phyloP scores from a whole-genome alignment of 2,888 invertebrate genomes.

The Adela reaumurella region DNA sequence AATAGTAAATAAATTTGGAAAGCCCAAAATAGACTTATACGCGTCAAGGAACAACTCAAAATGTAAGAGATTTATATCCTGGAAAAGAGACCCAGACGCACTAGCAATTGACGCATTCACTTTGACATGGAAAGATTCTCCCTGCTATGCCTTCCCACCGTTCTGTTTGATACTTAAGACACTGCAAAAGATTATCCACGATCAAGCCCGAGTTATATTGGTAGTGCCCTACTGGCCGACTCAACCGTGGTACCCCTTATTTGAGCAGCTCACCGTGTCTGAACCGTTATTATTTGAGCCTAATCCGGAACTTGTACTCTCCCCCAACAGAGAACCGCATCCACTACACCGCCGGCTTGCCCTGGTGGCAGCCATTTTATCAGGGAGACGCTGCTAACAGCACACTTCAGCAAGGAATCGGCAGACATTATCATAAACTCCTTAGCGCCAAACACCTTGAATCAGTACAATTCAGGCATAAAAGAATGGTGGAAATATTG shows the following conservation, averaged over 20 bases:
- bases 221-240: slow-evolving; percentile 2
- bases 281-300: slow-evolving; percentile 1
- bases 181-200: slow-evolving; percentile 1
- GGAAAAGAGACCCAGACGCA: no score
- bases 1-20: background rate
- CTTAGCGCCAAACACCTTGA: slow-evolving; percentile 6
- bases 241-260: slow-evolving; percentile 4
- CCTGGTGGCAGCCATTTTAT: slow-evolving; percentile 11
- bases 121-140: background rate
- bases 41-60: slow-evolving; percentile 1
- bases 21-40: slow-evolving; percentile 1
- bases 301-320: background rate
- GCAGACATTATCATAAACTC: slow-evolving; percentile 7
- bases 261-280: background rate
- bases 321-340: slow-evolving; percentile 1
- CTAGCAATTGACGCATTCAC: slow-evolving; percentile 2
- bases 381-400: slow-evolving; percentile 5
- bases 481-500: slow-evolving; percentile 9
- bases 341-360: slow-evolving; percentile 8
- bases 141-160: slow-evolving; percentile 6
- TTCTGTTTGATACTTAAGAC: slow-evolving; percentile 2
- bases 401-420: slow-evolving; percentile 1
- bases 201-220: background rate
- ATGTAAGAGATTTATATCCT: slow-evolving; percentile 2
- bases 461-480: slow-evolving; percentile 9